Base-by-base conservation (phyloP, 2,888 invertebrate genomes). In the Neoascia interrupta region DNA sequence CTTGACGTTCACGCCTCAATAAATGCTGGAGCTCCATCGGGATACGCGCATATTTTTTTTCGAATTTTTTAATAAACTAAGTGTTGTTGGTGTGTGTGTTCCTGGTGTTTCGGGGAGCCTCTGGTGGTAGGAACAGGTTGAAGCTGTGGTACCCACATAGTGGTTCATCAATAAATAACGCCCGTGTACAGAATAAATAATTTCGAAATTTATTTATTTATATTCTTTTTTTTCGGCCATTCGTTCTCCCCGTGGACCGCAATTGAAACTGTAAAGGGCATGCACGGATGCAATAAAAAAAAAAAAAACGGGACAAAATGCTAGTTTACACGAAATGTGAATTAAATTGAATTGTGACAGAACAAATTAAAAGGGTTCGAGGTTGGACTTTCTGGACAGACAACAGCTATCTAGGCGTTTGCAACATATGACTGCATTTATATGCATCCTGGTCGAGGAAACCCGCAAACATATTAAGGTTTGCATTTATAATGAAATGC, bases 101-200 rank as follows among this genome's bases (percentile, higher is more conserved):
- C 28, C 16, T 18, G 63, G 19, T 58, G 51, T 31, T 10, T 26
- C 26, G 31, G 8, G 70, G 53, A 26, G 31, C 23, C 34, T 37
- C 34, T 36, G 39, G 51, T 37, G 41, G 13, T 18, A 11, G 28
- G 36, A 31, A 11, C 26, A 60, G 53, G 60, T 60, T 66, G 66
- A 60, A 73, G 60, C 64, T 79, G 76, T 23, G 66, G 61, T 66
- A 60, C 64, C 64, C 76, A 64, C 66, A 70, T 73, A 51, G 66
- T 54, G 64, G 75, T 68, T 79, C 79, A 79, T 79, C 79, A 79
- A 79, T 79, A 79, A 79, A 79, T 79, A 73, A 79, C 68, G 73
- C 49, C 61, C 60, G 73, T 73, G 79, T 56, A 45, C 43, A 45
- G 79, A 79, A 79, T 79, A 79, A 79, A 73, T 68, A 79, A 79